Evolutionary conservation across 2,888 invertebrate genomes (phyloP).

Genomic region (Taenaris catops): DNA sequence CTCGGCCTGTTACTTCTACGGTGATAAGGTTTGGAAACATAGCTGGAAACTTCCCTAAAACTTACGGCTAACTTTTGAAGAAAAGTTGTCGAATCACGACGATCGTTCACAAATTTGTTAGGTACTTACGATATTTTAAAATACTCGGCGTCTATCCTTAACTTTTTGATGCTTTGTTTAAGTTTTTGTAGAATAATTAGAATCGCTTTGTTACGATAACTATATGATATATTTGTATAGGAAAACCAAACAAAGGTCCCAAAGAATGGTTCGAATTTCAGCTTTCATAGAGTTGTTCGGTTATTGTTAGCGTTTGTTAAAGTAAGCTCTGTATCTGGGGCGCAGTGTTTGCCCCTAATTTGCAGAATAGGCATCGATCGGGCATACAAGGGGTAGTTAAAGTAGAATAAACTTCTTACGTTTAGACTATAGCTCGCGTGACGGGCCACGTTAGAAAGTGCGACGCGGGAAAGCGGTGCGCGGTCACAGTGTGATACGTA

Average conservation of each 20-base stretch:
- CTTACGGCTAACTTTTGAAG: constrained; percentile 54
- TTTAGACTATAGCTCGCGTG: constrained; percentile 49
- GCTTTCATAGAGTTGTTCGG: constrained; percentile 7
- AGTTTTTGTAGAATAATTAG: constrained; percentile 14
- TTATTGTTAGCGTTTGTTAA: constrained; percentile 11
- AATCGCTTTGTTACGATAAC: constrained; percentile 7
- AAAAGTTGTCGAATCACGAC: constrained; percentile 71
- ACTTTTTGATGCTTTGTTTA: constrained; percentile 28
- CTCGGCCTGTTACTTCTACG: constrained; percentile 71
- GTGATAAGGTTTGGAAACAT: constrained; percentile 70
- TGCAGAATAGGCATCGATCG: constrained; percentile 45
- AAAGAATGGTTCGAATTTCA: constrained; percentile 2
- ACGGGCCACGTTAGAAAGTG: constrained; percentile 38
- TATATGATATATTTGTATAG: constrained; percentile 7
- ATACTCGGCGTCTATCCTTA: constrained; percentile 55
- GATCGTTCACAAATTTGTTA: constrained; percentile 72
- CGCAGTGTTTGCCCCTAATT: constrained; percentile 32
- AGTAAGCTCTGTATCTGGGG: constrained; percentile 6
- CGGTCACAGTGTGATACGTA: constrained; percentile 53
- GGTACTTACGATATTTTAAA: constrained; percentile 67
- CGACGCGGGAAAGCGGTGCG: constrained; percentile 32
- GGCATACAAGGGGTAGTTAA: constrained; percentile 45
- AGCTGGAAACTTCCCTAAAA: constrained; percentile 53
- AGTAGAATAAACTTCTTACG: constrained; percentile 57
- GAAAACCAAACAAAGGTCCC: constrained; percentile 1